Base-by-base conservation (phyloP, 2,797 vertebrate genomes). In the Xiphophorus birchmanni region DNA sequence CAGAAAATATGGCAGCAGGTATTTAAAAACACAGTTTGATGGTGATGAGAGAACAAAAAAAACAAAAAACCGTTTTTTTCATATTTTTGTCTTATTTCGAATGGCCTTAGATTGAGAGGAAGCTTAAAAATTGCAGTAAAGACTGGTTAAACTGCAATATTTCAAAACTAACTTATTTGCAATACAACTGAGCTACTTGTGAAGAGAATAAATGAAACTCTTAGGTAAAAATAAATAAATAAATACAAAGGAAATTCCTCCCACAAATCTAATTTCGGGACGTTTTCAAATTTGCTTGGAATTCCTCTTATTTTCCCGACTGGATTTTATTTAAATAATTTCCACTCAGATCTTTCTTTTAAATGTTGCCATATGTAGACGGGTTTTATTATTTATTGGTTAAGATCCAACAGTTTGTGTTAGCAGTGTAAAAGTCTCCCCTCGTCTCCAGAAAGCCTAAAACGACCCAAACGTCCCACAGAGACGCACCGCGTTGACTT, bases 401-500 rank as follows among this genome's bases (percentile, higher is more conserved):
- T 40, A 23, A 5, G 21, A 26, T 42, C 37, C 5, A 13, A 69
- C 21, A 3, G 37, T 26, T 69, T 42, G 10, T 5, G 45, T 44
- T 45, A 13, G 21, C 42, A 45, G 67, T 44, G 42, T n/a, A 44
- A 71, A 45, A 13, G 40, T 71, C 10, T 18, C 21, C 35, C 60
- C 96, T 97, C 96, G 95, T 97, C 96, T 97, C 96, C 96, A 97
- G 96, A 35, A 32, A 32, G 2, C 37, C 65, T 26, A 2, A 69
- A 67, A 65, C 32, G 18, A 40, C 0, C 2, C 56, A 1, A 65
- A 97, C 97, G 98, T 98, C 98, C 97, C 97, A 97, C 97, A 96
- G 97, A 97, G 97, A 97, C 98, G 97, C 97, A 96, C 97, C 95
- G 90, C 97, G 97, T 98, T 98, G 97, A 97, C 97, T 96, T 96